Evolutionary conservation across 2,113 vertebrate species (phyloP).

Genomic region (Otolemur garnettii): DNA sequence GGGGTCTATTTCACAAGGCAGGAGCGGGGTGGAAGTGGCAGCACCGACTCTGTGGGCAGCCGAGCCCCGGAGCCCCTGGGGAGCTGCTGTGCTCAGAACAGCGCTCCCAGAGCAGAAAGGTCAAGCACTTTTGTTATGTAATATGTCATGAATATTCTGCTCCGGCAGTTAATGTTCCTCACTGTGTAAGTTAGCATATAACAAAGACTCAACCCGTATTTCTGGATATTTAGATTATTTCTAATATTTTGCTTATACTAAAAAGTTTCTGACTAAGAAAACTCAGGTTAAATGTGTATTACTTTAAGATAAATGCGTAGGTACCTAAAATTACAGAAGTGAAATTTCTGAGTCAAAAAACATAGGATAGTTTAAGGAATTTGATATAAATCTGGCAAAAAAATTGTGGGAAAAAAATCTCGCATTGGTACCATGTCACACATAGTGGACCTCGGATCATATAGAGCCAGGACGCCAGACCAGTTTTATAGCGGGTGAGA

Average conservation of each 20-base stretch:
- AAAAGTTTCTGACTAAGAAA: constrained; percentile 42
- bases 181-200: background rate
- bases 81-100: background rate
- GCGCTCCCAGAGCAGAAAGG: background rate
- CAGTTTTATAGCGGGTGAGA: no score
- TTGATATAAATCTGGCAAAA: background rate
- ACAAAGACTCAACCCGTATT: background rate
- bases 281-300: background rate
- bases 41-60: background rate
- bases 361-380: background rate
- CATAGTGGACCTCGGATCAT: background rate
- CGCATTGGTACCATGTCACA: background rate
- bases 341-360: background rate
- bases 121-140: background rate
- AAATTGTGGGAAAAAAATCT: background rate
- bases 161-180: background rate
- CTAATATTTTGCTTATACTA: constrained; percentile 34
- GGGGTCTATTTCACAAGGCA: background rate
- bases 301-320: background rate
- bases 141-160: background rate
- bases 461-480: background rate
- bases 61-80: background rate
- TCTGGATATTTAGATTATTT: constrained; percentile 8
- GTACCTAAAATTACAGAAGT: background rate
- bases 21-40: background rate